These are phyloP conservation scores for Recurvirostra avosetta DNA, from an alignment of 2,113 vertebrate species.

Conservation along the genomic window DNA sequence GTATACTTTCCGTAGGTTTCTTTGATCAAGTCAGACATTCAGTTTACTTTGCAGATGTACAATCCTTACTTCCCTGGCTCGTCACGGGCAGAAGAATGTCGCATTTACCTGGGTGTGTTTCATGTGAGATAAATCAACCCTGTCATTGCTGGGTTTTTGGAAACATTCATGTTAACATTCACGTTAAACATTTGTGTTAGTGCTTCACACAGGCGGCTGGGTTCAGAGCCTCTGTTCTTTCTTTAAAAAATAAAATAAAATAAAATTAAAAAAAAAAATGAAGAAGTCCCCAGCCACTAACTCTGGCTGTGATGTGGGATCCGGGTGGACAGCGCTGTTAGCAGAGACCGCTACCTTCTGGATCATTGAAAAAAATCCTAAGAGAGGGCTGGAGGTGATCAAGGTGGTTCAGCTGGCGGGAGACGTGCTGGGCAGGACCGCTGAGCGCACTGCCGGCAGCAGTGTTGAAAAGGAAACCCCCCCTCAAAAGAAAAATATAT, in stretches of 20 bases:
- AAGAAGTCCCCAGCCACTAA: not conserved
- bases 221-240: not conserved
- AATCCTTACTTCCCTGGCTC: not conserved
- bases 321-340: not conserved
- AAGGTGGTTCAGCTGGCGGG: not conserved
- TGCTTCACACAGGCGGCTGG: not conserved
- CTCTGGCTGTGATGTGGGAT: too few species aligned
- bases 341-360: not conserved
- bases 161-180: not conserved
- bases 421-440: not conserved
- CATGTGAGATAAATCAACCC: not conserved
- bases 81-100: not conserved
- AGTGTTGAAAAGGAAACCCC: not conserved
- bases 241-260: not conserved
- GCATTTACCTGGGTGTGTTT: not conserved
- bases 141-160: not conserved
- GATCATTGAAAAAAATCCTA: not conserved
- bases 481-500: too few species aligned
- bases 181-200: not conserved
- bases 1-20: not conserved
- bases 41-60: not conserved
- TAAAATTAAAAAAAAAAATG: not conserved
- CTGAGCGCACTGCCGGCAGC: not conserved
- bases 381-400: not conserved
- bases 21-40: not conserved